These are phyloP conservation scores for Drosophila tropicalis DNA, from an alignment of 1,140 invertebrate genomes.

Conservation along the genomic window DNA sequence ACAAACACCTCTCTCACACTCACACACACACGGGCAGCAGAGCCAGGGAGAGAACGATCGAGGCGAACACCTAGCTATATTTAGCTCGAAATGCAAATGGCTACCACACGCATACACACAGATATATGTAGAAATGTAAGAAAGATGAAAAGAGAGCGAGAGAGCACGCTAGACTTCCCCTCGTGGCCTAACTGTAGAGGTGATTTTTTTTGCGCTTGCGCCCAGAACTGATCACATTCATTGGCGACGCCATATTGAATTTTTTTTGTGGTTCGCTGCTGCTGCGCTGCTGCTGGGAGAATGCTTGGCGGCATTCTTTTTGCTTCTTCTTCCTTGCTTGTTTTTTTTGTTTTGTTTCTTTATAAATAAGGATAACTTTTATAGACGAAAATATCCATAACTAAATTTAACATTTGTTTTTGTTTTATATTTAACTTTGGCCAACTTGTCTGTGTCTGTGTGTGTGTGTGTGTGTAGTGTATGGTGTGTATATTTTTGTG, in stretches of 20 bases:
- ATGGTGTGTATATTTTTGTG: conserved; percentile 23
- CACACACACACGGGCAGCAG: neutral
- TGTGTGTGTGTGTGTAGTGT: conserved; percentile 16
- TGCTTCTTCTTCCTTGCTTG: conserved; percentile 16
- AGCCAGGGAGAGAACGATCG: conserved; percentile 39
- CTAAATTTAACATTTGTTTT: conserved; percentile 79
- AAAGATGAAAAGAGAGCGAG: conserved; percentile 11
- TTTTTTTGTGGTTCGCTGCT: neutral
- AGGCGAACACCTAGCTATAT: conserved; percentile 65
- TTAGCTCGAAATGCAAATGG: conserved; percentile 75
- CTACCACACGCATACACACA: conserved; percentile 36
- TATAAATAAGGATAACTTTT: conserved; percentile 67
- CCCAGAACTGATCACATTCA: conserved; percentile 3
- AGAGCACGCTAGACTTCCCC: neutral
- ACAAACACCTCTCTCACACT: neutral
- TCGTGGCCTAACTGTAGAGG: conserved; percentile 18
- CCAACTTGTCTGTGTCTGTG: conserved; percentile 48
- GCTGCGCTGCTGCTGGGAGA: conserved; percentile 17
- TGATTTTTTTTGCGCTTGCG: conserved; percentile 43
- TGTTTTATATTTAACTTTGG: conserved; percentile 75
- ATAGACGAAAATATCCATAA: conserved; percentile 71
- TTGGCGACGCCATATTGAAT: conserved; percentile 32
- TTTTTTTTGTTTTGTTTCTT: conserved; percentile 33
- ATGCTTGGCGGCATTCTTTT: conserved; percentile 33
- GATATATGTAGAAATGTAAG: neutral